Evolutionary conservation across 2,888 invertebrate genomes (phyloP).

Genomic region (Resseliella maxima): DNA sequence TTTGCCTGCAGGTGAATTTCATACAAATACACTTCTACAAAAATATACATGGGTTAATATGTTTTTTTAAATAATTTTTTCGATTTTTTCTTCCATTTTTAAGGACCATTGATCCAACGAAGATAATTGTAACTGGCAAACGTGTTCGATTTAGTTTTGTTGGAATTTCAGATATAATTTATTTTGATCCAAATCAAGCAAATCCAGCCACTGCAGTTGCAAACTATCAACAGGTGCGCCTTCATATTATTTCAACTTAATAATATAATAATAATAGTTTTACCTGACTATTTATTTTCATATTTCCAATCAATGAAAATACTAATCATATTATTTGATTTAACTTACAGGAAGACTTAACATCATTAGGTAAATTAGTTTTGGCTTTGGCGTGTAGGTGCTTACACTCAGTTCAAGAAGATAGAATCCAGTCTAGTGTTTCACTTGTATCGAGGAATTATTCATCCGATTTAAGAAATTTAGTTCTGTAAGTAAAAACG

Average conservation of each 20-base stretch:
- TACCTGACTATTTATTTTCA: background rate
- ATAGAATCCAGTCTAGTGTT: conserved; percentile 88
- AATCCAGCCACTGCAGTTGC: conserved; percentile 76
- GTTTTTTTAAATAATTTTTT: no score
- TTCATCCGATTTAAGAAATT: conserved; percentile 92
- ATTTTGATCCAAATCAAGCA: conserved; percentile 76
- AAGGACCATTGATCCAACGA: conserved; percentile 90
- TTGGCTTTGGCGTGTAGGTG: conserved; percentile 94
- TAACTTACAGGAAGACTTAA: conserved; percentile 79
- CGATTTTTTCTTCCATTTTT: conserved; percentile 56
- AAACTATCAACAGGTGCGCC: conserved; percentile 74
- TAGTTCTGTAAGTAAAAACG: conserved; percentile 82
- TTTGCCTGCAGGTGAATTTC: conserved; percentile 73
- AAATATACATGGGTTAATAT: no score
- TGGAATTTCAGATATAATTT: conserved; percentile 84
- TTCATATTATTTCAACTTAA: background rate
- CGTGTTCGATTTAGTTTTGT: conserved; percentile 85
- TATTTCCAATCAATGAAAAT: background rate
- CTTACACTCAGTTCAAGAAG: conserved; percentile 85
- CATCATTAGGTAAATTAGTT: conserved; percentile 89
- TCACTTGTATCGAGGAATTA: conserved; percentile 91
- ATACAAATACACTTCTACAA: no score
- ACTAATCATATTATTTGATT: background rate
- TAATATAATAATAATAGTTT: background rate
- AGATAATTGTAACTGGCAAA: conserved; percentile 84